Evolutionary conservation across 2,888 invertebrate genomes (phyloP), one percentile per base, ranked within the genome.

Genomic region (Tipula confusa): DNA sequence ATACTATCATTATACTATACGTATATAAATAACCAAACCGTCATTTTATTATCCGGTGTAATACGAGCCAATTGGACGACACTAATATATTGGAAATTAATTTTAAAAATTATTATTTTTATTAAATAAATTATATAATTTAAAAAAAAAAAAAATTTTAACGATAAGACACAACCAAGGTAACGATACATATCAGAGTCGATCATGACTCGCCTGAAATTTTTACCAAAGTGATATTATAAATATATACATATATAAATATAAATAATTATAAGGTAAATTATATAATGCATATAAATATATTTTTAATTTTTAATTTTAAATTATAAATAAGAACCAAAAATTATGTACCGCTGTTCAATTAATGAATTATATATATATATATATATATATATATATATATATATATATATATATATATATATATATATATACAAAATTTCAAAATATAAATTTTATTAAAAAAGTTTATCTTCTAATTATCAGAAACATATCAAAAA

Each of bases 171-270:
- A 90, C 93, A 93, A 93, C 93, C 93, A 92, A 93, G 92, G 92
- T 93, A 93, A 93, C 92, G 91, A 92, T 91, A 93, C 93, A 93
- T 93, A 93, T 93, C 93, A 93, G 93, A 92, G 91, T 92, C 92
- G 64, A 91, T 89, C 90, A 92, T 92, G 91, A 64, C 92, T 92
- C 93, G 89, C 89, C 92, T 89, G 89, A 84, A 64, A 64, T 88
- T 92, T 92, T 91, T 89, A 89, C 89, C 89, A 89, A 89, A 90
- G 89, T 90, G 89, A 90, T 90, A 90, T 90, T 90, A 90, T 88
- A 87, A 82, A 82, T 82, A 82, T 82, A 81, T 81, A 81, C n/a
- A 81, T 79, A 28, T 31, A 29, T 81, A 29, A n/a, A n/a, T 36
- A 82, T 33, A 82, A 9, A 80, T 80, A 80, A 64, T 24, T 64